These are phyloP conservation scores for Xestobium rufovillosum DNA, from an alignment of 2,888 invertebrate genomes.

Conservation along the genomic window DNA sequence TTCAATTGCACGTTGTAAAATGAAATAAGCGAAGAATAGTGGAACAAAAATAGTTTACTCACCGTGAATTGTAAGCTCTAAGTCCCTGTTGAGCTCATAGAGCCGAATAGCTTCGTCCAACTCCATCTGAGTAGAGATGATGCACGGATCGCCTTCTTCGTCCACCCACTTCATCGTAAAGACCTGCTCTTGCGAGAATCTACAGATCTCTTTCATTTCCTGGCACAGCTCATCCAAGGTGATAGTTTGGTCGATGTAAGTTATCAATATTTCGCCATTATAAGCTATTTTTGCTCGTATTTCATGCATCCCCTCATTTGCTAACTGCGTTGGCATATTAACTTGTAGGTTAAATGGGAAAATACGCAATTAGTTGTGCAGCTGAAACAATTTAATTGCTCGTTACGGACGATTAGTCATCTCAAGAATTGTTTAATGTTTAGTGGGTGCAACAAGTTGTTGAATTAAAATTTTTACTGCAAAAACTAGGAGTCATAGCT, in stretches of 20 bases:
- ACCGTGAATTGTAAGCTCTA: constrained; percentile 97
- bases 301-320: constrained; percentile 60
- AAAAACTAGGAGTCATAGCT: too few relatives aligned
- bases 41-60: too few relatives aligned
- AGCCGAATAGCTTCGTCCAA: constrained; percentile 92
- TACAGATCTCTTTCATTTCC: constrained; percentile 92
- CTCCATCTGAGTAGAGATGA: constrained; percentile 92
- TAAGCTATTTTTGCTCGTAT: constrained; percentile 87
- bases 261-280: constrained; percentile 85
- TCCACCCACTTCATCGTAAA: constrained; percentile 99
- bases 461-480: too few relatives aligned
- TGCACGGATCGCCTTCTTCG: constrained; percentile 99
- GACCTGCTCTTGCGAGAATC: constrained; percentile 75
- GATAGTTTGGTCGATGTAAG: constrained; percentile 82
- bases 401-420: too few relatives aligned
- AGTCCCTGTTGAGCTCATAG: constrained; percentile 93
- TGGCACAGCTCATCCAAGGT: constrained; percentile 80
- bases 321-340: constrained; percentile 65
- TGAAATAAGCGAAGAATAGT: too few relatives aligned
- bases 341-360: too few relatives aligned
- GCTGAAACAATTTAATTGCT: too few relatives aligned
- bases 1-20: too few relatives aligned
- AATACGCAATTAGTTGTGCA: too few relatives aligned
- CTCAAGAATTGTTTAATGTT: too few relatives aligned
- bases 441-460: too few relatives aligned